phyloP scores from a whole-genome alignment of 23 tunicate species.

The Trididemnum clinides region DNA sequence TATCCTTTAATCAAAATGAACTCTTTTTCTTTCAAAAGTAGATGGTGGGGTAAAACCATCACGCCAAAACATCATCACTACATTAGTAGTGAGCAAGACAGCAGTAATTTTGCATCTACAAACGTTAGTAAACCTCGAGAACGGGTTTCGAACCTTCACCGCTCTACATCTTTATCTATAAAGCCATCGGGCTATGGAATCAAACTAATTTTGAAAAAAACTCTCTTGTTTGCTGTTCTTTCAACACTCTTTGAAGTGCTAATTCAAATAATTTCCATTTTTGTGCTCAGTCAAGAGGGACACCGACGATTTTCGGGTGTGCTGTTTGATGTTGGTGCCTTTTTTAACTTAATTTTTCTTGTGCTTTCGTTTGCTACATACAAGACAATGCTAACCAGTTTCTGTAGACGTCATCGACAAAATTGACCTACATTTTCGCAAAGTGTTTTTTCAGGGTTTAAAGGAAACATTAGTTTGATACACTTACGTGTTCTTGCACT shows the following conservation, averaged over 20 bases:
- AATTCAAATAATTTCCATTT: neutral
- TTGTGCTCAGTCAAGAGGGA: neutral
- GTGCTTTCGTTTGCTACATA: neutral
- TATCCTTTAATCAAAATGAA: constrained; percentile 38
- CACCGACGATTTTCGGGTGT: neutral
- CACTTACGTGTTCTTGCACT: no score
- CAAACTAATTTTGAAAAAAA: neutral
- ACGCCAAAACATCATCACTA: no score
- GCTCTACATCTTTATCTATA: neutral
- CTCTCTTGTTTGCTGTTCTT: neutral
- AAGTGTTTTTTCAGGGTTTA: no score
- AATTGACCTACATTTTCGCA: neutral
- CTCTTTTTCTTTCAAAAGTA: neutral
- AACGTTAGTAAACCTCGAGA: no score
- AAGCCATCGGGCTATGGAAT: neutral
- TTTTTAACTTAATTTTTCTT: neutral
- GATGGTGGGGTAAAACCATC: neutral
- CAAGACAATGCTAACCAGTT: neutral
- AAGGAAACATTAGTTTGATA: no score
- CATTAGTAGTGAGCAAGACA: no score
- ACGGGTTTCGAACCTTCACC: neutral
- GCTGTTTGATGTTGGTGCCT: neutral
- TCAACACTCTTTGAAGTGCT: neutral
- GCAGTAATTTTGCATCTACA: no score
- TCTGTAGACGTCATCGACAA: neutral